phyloP scores from a whole-genome alignment of 1,140 invertebrate species.

The Nixonia krombeini region DNA sequence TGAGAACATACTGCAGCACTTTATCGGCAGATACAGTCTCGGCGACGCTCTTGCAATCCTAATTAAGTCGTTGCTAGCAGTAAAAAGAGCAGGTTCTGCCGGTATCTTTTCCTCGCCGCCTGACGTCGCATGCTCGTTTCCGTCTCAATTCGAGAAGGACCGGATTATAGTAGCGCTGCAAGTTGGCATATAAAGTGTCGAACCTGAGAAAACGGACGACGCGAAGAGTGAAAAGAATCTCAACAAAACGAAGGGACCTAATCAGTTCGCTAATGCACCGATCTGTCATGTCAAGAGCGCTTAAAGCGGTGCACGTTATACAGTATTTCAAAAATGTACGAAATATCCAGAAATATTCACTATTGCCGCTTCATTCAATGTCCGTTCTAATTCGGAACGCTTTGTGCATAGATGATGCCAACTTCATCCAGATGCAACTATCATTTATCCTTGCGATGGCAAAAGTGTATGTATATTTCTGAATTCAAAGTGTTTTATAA shows the following conservation, averaged over 20 bases:
- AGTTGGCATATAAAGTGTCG: constrained; percentile 25
- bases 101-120: constrained; percentile 22
- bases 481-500: too few species aligned
- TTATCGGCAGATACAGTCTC: constrained; percentile 37
- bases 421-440: too few species aligned
- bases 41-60: constrained; percentile 38
- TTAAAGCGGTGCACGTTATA: background rate
- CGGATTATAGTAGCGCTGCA: constrained; percentile 21
- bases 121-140: constrained; percentile 25
- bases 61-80: constrained; percentile 41
- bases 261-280: constrained; percentile 62
- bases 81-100: constrained; percentile 22
- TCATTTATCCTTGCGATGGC: too few species aligned
- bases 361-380: too few species aligned
- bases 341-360: too few species aligned
- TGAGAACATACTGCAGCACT: constrained; percentile 24
- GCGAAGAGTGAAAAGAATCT: constrained; percentile 6
- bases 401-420: too few species aligned
- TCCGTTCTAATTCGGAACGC: too few species aligned
- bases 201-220: constrained; percentile 11
- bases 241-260: constrained; percentile 44
- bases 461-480: too few species aligned
- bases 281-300: constrained; percentile 58
- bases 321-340: background rate
- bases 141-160: constrained; percentile 33